phyloP scores from a whole-genome alignment of 1,140 invertebrate species.

The Pseudomyrmex sp. region DNA sequence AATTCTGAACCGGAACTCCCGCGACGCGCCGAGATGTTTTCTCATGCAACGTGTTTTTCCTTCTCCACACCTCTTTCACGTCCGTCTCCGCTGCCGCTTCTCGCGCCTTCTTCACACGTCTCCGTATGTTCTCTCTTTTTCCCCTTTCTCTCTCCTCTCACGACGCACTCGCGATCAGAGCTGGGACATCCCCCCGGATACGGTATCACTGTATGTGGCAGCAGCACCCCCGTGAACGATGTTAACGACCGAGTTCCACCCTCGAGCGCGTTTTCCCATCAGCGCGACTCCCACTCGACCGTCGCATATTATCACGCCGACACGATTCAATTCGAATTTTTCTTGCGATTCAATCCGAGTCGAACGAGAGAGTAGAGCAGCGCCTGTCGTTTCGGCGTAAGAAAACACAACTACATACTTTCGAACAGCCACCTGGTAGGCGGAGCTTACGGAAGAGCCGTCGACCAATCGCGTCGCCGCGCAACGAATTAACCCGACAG shows the following conservation, averaged over 20 bases:
- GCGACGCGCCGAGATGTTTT: conserved; percentile 36
- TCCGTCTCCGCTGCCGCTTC: not conserved
- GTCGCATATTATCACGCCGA: conserved; percentile 81
- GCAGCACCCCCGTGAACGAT: conserved; percentile 62
- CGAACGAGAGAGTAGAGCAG: conserved; percentile 69
- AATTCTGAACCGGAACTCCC: conserved; percentile 33
- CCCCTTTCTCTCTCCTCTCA: conserved; percentile 11
- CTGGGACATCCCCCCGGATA: conserved; percentile 12
- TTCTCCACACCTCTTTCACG: conserved; percentile 24
- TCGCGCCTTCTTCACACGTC: not conserved
- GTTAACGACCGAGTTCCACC: conserved; percentile 61
- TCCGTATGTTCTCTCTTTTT: conserved; percentile 1
- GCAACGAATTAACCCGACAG: conserved; percentile 33
- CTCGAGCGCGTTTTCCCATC: conserved; percentile 66
- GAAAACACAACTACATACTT: conserved; percentile 83
- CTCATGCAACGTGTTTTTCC: conserved; percentile 45
- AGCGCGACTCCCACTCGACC: conserved; percentile 63
- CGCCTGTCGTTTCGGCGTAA: conserved; percentile 78
- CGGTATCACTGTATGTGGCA: conserved; percentile 51
- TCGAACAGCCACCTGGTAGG: conserved; percentile 82
- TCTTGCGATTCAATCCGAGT: conserved; percentile 72
- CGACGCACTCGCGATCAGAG: conserved; percentile 36
- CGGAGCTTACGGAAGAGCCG: conserved; percentile 75
- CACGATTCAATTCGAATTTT: conserved; percentile 78
- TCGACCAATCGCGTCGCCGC: conserved; percentile 72